Conservation (phyloP, 2,888 invertebrate species). For the Amphiduros pacificus region DNA sequence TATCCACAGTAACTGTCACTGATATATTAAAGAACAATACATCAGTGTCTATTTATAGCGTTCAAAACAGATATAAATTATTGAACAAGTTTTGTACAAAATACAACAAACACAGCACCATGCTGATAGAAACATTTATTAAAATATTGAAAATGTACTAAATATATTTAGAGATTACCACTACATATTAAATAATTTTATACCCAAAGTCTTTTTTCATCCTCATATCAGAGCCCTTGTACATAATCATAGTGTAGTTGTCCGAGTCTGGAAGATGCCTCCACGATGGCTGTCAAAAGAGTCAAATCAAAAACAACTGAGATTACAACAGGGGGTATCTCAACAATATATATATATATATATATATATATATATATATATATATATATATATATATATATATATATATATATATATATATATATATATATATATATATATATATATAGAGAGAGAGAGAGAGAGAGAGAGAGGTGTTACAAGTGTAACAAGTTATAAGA, state of each 20-base stretch:
- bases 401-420: too few species aligned
- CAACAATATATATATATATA: not conserved
- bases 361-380: not conserved
- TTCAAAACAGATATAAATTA: not conserved
- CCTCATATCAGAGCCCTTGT: slow-evolving; percentile 82
- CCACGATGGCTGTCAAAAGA: slow-evolving; percentile 80
- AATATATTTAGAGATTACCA: not conserved
- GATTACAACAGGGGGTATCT: not conserved
- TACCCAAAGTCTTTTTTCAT: slow-evolving; percentile 25
- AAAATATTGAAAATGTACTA: not conserved
- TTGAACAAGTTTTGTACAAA: not conserved
- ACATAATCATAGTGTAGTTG: slow-evolving; percentile 86
- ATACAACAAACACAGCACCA: not conserved
- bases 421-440: too few species aligned
- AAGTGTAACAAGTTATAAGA: too few species aligned
- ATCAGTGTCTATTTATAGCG: too few species aligned
- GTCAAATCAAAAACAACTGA: not conserved
- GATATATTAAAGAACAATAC: too few species aligned
- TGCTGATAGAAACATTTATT: not conserved
- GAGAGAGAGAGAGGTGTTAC: too few species aligned
- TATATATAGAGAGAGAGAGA: too few species aligned
- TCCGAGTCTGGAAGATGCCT: slow-evolving; percentile 77
- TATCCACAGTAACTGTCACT: too few species aligned
- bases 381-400: too few species aligned
- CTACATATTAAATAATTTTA: not conserved